Evolutionary conservation across 2,113 vertebrate genomes (phyloP).

Genomic region (Sciurus niger): DNA sequence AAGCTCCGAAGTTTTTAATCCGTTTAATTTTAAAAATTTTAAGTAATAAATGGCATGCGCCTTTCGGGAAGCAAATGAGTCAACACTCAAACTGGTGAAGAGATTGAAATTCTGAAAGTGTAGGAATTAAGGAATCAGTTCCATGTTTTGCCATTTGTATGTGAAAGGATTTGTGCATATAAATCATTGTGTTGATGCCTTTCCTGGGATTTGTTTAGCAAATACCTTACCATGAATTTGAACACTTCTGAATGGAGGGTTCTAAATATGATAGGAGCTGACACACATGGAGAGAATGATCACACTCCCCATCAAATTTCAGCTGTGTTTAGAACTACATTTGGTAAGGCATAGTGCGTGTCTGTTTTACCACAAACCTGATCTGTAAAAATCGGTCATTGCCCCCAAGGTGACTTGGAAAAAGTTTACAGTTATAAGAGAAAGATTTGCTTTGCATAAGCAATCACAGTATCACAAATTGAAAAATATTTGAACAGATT

Average conservation of each 20-base stretch:
- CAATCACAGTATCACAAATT: background rate
- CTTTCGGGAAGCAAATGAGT: background rate
- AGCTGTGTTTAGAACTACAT: too few relatives aligned
- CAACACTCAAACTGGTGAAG: background rate
- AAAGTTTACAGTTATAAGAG: background rate
- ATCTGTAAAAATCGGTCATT: background rate
- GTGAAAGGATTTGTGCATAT: constrained; percentile 23
- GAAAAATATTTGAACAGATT: too few relatives aligned
- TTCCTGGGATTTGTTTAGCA: constrained; percentile 44
- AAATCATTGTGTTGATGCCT: too few relatives aligned
- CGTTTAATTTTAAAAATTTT: background rate
- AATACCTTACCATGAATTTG: constrained; percentile 66
- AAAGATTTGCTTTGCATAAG: constrained; percentile 14
- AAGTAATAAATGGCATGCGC: background rate
- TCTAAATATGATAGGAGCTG: constrained; percentile 74
- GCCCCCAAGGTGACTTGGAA: background rate
- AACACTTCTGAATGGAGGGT: constrained; percentile 74
- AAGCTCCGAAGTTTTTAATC: background rate
- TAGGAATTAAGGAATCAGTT: background rate
- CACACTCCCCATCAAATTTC: background rate
- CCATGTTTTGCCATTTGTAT: background rate
- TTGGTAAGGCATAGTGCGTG: background rate
- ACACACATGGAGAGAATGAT: background rate
- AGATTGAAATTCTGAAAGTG: background rate
- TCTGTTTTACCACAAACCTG: background rate